Base-by-base conservation (phyloP, 92 coral and sea anemone species). In the Zoanthus solanderi region DNA sequence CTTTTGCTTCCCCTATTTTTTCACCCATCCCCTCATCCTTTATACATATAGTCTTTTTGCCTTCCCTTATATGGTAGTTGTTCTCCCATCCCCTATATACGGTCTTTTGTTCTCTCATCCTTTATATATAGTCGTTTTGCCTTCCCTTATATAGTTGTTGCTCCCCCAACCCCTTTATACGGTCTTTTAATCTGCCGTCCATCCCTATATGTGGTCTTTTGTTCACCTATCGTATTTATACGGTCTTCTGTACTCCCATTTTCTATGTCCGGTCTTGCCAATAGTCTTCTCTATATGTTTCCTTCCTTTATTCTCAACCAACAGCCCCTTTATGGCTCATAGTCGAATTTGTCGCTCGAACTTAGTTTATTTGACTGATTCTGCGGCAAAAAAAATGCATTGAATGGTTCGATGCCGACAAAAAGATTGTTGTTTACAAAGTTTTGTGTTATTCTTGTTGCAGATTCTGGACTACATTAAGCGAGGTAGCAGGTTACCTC, bases 391-490 rank as follows among this genome's bases (percentile, higher is more conserved):
- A 34, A 34, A 34, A 34, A 34, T 34, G 42, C 42, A 34, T 1
- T 34, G 42, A 34, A 34, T 34, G 3, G 1, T 34, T 34, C 42
- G 42, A 34, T 34, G 42, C 2, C 42, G 42, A 34, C 3, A 34
- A 34, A 34, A 3, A 34, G 42, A 34, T 34, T 0, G 42, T 34
- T 34, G 42, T 34, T 34, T 34, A 34, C 42, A 34, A 34, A 34
- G 42, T 34, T 34, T 34, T 34, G 42, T 34, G 42, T 34, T 34
- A 34, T 9, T 61, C 69, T 61, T 5, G 28, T 7, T 23, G 45
- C 89, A 96, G 99, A 83, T 95, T 54, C 67, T 88, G 12, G 71
- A 77, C 9, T 73, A 83, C 69, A 76, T 97, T 14, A 87, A 92
- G 61, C 18, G 66, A 2, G 99, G 97, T 17, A 82, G 79, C 52